Base-by-base conservation (phyloP, 2,113 vertebrate species). In the Sander vitreus region DNA sequence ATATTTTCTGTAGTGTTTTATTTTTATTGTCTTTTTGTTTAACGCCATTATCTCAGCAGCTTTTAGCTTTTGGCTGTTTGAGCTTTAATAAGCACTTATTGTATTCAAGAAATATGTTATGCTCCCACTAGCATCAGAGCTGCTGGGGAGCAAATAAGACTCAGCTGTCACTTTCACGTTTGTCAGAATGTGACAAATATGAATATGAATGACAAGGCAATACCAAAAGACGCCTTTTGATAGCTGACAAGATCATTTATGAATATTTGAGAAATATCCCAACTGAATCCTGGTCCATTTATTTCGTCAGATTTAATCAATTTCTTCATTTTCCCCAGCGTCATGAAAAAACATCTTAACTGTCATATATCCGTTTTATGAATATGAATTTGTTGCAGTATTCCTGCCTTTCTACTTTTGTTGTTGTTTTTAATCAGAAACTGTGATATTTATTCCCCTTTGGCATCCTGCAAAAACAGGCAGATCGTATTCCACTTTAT, bases 31-130 rank as follows among this genome's bases (percentile, higher is more conserved):
- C 25, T 57, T 39, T 70, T 23, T n/a, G 3, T 54, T 55, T 1
- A 15, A 48, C 33, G 1, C 33, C 3, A 53, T 59, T 13, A 54
- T 73, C 55, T 67, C 57, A 27, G 62, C 55, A 62, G 73, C 58
- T 81, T 74, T 73, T 76, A 43, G 70, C 70, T 89, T 76, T 58
- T 6, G 13, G 62, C 73, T 92, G 51, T 83, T 73, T 87, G 67
- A 81, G 76, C 73, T 83, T 81, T 87, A 85, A 87, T 70, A 47
- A 73, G 60, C 87, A 85, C 64, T 88, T 88, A 76, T 85, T 78
- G 65, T 74, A 65, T 72, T 78, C 21, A 9, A 76, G 66, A 59
- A 70, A 81, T 86, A 79, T 66, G 63, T 85, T 3, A 69, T 27
- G 70, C 63, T 54, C 33, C 78, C 36, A 80, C 64, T 64, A 15